Base-by-base conservation (phyloP, 2,797 vertebrate species). In the Sternotherus odoratus region DNA sequence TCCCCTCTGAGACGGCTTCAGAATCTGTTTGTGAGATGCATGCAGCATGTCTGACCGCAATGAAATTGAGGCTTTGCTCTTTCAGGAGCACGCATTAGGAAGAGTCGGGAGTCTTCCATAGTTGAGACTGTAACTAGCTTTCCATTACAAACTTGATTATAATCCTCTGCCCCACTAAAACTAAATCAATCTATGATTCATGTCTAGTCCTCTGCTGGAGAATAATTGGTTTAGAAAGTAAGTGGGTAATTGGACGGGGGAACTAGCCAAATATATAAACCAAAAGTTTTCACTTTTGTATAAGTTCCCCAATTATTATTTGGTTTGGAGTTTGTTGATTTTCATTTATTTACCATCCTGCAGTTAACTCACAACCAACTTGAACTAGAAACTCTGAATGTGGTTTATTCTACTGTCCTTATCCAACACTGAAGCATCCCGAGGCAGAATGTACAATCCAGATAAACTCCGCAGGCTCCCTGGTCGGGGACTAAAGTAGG, bases 371-470 rank as follows among this genome's bases (percentile, higher is more conserved):
- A 15, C 6, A 94, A 94, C 72, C 21, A 92, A 30, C 16, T 93
- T 56, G n/a, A 86, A 9, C 56, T 90, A 88, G 83, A 88, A 87
- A 75, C 12, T 2, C 23, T 46, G 60, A 79, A 87, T 95, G 87
- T 96, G 72, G 79, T 26, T 79, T 92, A 85, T 93, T 94, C 77
- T 89, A 4, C 83, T 91, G 57, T 90, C 50, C 79, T 95, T 95
- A 87, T 12, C 80, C 88, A 95, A 95, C 93, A 78, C 53, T 57
- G 5, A 16, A 86, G 85, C 63, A 93, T 39, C 51, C 57, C 69
- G 86, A 82, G 66, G 92, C 33, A 80, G 26, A 95, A 93, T 85
- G 51, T 66, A 85, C 91, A 91, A 93, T 90, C 39, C n/a, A 90
- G 90, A 89, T 84, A 89, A 91, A 85, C 23, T 77, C 46, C 51